Evolutionary conservation across 2,888 invertebrate genomes (phyloP).

Genomic region (Tuberolachnus salignus): DNA sequence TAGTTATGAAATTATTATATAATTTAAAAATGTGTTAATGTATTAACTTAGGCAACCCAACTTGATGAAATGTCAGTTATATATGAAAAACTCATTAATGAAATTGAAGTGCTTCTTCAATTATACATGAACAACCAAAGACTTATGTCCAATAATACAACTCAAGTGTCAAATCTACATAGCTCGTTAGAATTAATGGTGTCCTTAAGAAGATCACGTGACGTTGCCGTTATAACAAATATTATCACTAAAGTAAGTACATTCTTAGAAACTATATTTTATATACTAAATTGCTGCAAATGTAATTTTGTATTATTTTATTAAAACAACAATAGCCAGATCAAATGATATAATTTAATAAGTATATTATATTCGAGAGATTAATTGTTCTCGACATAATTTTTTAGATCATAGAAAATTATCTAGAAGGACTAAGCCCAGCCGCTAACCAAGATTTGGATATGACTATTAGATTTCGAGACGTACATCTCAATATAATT

Average conservation of each 20-base stretch:
- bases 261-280: not conserved
- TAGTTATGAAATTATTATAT: not conserved
- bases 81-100: conserved; percentile 75
- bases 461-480: conserved; percentile 79
- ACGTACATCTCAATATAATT: conserved; percentile 86
- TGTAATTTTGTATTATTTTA: no score
- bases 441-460: conserved; percentile 74
- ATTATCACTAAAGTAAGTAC: conserved; percentile 77
- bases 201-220: conserved; percentile 78
- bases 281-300: no score
- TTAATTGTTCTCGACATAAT: conserved; percentile 29
- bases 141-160: conserved; percentile 66
- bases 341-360: no score
- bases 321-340: no score
- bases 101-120: conserved; percentile 80
- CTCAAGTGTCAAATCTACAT: conserved; percentile 75
- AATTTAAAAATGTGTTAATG: not conserved
- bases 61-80: conserved; percentile 81
- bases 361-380: no score
- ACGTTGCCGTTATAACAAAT: conserved; percentile 77
- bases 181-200: conserved; percentile 80
- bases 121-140: conserved; percentile 66
- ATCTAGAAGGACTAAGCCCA: conserved; percentile 78
- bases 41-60: conserved; percentile 58
- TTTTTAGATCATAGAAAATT: conserved; percentile 80